Evolutionary conservation across 1,140 invertebrate species (phyloP), one percentile per base, ranked within the genome.

Genomic region (Bombyx mandarina): DNA sequence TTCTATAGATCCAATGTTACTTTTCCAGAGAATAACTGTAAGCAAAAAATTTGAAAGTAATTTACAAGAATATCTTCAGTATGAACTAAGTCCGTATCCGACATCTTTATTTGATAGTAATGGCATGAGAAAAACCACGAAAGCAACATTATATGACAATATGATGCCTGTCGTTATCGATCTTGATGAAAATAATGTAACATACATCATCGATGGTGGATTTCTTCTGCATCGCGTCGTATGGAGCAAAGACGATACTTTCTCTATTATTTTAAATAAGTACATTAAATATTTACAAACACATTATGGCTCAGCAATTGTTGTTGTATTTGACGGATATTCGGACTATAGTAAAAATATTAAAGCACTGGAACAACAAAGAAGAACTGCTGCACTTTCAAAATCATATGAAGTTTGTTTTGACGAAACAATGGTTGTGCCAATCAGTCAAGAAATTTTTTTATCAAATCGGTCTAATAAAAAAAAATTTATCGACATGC

Each of bases 71-170:
- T 77, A 79, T 67, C 61, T 84, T 62, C 61, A 74, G 58, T 83
- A 79, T 74, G 78, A 88, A 75, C 47, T 86, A 51, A 71, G 68
- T 52, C 77, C 77, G 48, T 82, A 69, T 72, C 77, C 83, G 26
- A 60, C 66, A 66, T 62, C 79, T 56, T 52, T 88, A 65, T 88
- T 83, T 74, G 70, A 79, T 71, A 71, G 62, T 62, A 53, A 67
- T 72, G 75, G 75, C 60, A 85, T 85, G 79, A 62, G 75, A 67
- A 82, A 86, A 80, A 73, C 67, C 6, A 69, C 57, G 22, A 83
- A 85, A 73, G 26, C 26, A 35, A 53, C 68, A 64, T 66, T 86
- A 35, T 84, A 79, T 67, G 65, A 79, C 50, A 67, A 66, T 58
- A 66, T 75, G 62, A 62, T 18, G 22, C 62, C 71, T 54, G 51